These are phyloP conservation scores for Simalia tracyae DNA, from an alignment of 2,797 vertebrate genomes.

Conservation along the genomic window DNA sequence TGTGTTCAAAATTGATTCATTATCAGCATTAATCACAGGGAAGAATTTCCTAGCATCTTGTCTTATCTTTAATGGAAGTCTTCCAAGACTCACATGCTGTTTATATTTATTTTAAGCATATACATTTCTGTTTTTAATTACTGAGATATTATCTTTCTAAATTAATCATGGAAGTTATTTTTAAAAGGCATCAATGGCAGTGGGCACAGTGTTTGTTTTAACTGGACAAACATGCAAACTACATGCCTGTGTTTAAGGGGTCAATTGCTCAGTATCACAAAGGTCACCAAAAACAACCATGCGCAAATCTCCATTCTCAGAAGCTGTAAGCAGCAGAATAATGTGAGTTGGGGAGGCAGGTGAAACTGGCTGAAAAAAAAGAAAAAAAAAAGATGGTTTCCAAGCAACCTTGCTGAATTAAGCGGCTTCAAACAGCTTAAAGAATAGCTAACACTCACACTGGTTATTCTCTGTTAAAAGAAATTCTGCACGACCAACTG, in stretches of 20 bases:
- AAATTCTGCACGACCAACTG: slow-evolving; percentile 41
- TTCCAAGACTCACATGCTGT: background rate
- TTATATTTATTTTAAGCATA: background rate
- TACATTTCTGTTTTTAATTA: slow-evolving; percentile 10
- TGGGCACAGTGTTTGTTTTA: background rate
- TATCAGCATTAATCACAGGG: background rate
- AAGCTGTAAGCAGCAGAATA: slow-evolving; percentile 53
- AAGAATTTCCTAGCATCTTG: background rate
- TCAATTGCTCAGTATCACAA: slow-evolving; percentile 62
- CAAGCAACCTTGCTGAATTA: slow-evolving; percentile 73
- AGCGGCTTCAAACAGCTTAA: slow-evolving; percentile 66
- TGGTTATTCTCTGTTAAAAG: slow-evolving; percentile 68
- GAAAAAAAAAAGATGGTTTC: slow-evolving; percentile 68
- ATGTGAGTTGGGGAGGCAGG: slow-evolving; percentile 59
- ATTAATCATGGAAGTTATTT: background rate
- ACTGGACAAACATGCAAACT: background rate
- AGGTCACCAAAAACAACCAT: slow-evolving; percentile 61
- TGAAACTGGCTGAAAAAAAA: slow-evolving; percentile 57
- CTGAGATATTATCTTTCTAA: slow-evolving; percentile 2
- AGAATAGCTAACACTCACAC: slow-evolving; percentile 65
- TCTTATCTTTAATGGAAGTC: background rate
- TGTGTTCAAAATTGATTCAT: background rate
- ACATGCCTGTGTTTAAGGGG: slow-evolving; percentile 58
- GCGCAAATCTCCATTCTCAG: slow-evolving; percentile 59
- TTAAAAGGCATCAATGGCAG: background rate